A percentile compares a stretch with the other conserved stretches of the same genome.
Evolutionary conservation across 1,140 invertebrate genomes (phyloP).

Genomic region (Cydia amplana): DNA sequence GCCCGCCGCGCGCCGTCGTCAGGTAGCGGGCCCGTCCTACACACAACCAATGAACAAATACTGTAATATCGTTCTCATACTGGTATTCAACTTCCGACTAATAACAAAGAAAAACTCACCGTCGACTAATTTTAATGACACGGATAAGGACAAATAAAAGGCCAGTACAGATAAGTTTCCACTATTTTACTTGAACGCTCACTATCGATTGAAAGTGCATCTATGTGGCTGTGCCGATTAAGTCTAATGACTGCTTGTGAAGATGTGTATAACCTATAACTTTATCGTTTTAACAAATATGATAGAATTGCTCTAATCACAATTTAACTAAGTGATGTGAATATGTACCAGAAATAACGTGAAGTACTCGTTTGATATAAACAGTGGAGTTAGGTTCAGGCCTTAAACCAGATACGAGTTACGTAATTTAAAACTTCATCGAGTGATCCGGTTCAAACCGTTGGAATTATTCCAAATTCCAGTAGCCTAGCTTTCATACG

Average conservation of each 20-base stretch:
- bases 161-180: not conserved
- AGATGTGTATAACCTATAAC: not conserved
- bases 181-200: not conserved
- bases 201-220: not conserved
- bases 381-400: constrained; percentile 13
- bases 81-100: not conserved
- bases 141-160: not conserved
- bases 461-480: not conserved
- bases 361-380: constrained; percentile 17
- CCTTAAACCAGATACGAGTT: constrained; percentile 13
- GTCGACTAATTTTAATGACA: not conserved
- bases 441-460: not conserved
- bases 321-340: constrained; percentile 5
- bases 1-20: constrained; percentile 53
- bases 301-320: not conserved
- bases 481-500: not conserved
- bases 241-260: too few relatives aligned
- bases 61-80: constrained; percentile 5
- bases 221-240: not conserved
- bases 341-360: constrained; percentile 11
- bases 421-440: constrained; percentile 2
- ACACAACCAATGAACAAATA: constrained; percentile 35
- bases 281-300: not conserved
- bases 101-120: not conserved
- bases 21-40: constrained; percentile 57